Evolutionary conservation across 2,797 vertebrate genomes (phyloP).

Genomic region (Sphenopsis melanotis): DNA sequence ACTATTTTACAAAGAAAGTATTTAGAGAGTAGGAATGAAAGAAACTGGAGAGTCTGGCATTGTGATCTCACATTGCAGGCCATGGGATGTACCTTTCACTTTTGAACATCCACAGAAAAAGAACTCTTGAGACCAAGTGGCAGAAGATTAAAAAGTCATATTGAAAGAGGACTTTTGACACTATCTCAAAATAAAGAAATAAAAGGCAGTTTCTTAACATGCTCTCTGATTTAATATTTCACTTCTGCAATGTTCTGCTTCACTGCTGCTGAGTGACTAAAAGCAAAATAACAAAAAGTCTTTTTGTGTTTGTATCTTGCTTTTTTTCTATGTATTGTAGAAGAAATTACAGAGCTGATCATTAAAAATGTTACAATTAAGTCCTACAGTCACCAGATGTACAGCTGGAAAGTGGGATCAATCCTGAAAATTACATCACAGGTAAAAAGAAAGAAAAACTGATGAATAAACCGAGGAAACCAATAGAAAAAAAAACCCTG

Average conservation of each 20-base stretch:
- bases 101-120: background rate
- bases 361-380: background rate
- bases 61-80: background rate
- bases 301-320: background rate
- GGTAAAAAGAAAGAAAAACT: background rate
- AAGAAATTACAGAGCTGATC: background rate
- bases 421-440: background rate
- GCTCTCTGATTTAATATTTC: background rate
- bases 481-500: background rate
- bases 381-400: background rate
- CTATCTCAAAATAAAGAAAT: background rate
- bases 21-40: background rate
- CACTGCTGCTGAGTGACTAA: background rate
- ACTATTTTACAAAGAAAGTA: background rate
- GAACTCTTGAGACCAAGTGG: background rate
- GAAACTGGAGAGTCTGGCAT: background rate
- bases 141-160: background rate
- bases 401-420: background rate
- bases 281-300: background rate
- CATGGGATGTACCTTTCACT: background rate
- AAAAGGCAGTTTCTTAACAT: background rate
- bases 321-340: background rate
- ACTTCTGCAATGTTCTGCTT: conserved; percentile 2
- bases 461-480: background rate
- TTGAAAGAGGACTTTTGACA: background rate